Conservation (phyloP, 2,888 invertebrate genomes). For the Archips xylosteana region DNA sequence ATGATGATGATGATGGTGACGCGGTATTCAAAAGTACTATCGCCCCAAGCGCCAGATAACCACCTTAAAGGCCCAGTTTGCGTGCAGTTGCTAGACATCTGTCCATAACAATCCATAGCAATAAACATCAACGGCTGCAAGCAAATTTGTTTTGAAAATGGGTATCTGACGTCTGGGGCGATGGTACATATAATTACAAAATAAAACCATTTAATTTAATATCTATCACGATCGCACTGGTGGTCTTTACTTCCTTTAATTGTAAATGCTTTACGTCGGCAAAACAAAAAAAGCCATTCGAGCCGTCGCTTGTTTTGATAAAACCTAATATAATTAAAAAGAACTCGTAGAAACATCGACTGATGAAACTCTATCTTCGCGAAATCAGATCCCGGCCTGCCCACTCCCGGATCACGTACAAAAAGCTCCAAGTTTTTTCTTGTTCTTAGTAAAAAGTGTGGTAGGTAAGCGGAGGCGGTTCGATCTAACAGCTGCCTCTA, state of each 20-base stretch:
- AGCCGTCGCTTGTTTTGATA: slow-evolving; percentile 64
- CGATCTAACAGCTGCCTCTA: slow-evolving; percentile 69
- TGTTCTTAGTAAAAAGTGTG: slow-evolving; percentile 69
- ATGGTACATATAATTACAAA: background rate
- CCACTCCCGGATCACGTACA: slow-evolving; percentile 59
- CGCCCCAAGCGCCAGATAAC: too few species aligned
- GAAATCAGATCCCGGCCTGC: slow-evolving; percentile 74
- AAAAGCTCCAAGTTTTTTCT: slow-evolving; percentile 62
- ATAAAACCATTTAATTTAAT: background rate
- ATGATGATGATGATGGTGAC: too few species aligned
- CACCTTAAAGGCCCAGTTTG: too few species aligned
- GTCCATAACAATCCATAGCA: too few species aligned
- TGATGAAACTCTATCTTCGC: slow-evolving; percentile 79
- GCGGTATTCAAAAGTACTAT: too few species aligned
- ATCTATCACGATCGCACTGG: background rate
- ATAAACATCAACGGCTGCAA: too few species aligned
- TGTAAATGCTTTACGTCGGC: slow-evolving; percentile 7
- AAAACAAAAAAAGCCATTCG: slow-evolving; percentile 58
- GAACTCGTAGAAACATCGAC: slow-evolving; percentile 77
- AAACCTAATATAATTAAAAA: slow-evolving; percentile 74
- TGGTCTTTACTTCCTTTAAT: background rate
- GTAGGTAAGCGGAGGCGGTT: slow-evolving; percentile 63
- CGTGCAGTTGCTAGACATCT: too few species aligned
- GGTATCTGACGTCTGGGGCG: too few species aligned
- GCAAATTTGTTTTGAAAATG: too few species aligned